These are phyloP conservation scores for Salvelinus fontinalis DNA, from an alignment of 2,113 vertebrate genomes.

Conservation along the genomic window DNA sequence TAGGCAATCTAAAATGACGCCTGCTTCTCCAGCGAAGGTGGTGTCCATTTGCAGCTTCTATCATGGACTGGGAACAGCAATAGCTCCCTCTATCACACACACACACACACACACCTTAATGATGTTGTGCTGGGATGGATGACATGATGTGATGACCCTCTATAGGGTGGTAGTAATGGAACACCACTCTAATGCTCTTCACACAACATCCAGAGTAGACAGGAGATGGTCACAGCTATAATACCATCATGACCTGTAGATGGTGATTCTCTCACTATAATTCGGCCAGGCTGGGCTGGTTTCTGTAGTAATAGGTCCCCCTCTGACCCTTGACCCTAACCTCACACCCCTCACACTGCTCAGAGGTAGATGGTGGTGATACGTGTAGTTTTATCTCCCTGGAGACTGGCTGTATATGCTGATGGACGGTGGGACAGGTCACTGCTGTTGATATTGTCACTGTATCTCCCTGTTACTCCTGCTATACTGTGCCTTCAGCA, in stretches of 20 bases:
- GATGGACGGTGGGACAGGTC: background rate
- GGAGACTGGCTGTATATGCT: background rate
- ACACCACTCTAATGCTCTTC: conserved; percentile 67
- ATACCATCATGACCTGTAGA: conserved; percentile 71
- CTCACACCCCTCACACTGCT: conserved; percentile 19
- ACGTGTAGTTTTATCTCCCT: background rate
- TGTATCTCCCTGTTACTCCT: too few relatives aligned
- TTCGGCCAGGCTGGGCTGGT: conserved; percentile 46
- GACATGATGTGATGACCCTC: conserved; percentile 51
- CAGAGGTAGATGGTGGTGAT: conserved; percentile 18
- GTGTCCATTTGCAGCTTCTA: conserved; percentile 65
- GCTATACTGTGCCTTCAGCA: too few relatives aligned
- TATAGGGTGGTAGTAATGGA: conserved; percentile 58
- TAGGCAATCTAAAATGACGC: conserved; percentile 61
- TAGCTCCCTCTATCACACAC: conserved; percentile 5
- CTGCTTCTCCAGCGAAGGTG: conserved; percentile 54
- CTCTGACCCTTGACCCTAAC: conserved; percentile 34
- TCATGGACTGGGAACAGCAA: conserved; percentile 49
- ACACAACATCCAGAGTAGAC: conserved; percentile 61
- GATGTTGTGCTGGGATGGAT: conserved; percentile 44
- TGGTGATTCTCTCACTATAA: conserved; percentile 52
- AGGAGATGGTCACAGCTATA: conserved; percentile 57
- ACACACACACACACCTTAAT: conserved; percentile 32
- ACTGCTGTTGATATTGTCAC: background rate
- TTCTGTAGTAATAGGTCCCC: conserved; percentile 59